Conservation (phyloP, 2,797 vertebrate species). For the Oceanodroma leucorhoa region DNA sequence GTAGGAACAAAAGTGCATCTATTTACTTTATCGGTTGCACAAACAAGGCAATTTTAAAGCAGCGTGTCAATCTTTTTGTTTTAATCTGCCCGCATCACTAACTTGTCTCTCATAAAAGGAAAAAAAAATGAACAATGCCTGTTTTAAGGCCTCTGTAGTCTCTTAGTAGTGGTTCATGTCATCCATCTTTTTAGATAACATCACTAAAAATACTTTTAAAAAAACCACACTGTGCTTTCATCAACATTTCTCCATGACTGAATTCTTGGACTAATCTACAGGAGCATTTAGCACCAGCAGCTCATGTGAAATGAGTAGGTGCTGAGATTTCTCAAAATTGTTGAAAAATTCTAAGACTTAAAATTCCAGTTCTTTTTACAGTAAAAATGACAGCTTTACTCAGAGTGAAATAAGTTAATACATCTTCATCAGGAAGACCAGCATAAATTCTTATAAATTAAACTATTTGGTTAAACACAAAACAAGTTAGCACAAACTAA, state of each 20-base stretch:
- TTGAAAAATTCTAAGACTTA: neutral
- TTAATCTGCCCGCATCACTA: neutral
- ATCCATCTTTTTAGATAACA: neutral
- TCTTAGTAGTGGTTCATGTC: neutral
- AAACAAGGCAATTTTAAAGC: neutral
- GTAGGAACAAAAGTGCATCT: neutral
- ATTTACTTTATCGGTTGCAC: neutral
- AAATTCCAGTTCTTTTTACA: neutral
- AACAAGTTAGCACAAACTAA: neutral
- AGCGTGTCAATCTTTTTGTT: neutral
- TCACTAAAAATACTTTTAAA: neutral
- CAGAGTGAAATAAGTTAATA: neutral
- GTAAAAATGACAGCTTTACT: neutral
- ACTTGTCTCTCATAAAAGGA: neutral
- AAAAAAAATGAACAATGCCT: neutral
- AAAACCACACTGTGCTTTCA: neutral
- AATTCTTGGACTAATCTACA: neutral
- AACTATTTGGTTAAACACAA: neutral
- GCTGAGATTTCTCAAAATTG: neutral
- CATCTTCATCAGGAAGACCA: neutral
- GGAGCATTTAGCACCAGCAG: neutral
- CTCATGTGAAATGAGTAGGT: neutral
- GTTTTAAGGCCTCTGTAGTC: neutral
- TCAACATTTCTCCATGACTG: neutral
- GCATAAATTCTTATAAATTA: neutral